Conservation (phyloP, 2,113 vertebrate genomes). For the Corythoichthys intestinalis region DNA sequence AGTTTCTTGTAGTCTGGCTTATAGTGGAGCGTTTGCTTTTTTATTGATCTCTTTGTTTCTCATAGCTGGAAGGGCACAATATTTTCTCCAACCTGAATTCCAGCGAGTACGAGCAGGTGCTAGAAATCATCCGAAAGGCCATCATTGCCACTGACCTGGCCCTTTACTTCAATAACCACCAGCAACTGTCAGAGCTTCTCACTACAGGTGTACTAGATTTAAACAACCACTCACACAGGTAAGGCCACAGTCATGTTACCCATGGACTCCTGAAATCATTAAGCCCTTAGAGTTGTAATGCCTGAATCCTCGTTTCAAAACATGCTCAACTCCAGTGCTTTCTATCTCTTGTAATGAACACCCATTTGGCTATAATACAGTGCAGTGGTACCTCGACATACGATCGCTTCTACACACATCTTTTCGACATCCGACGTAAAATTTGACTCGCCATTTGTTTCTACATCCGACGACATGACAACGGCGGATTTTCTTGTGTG, state of each 20-base stretch:
- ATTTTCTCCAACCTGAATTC: constrained; percentile 98
- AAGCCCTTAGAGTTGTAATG: background rate
- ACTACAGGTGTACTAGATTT: constrained; percentile 80
- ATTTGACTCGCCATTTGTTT: too few relatives aligned
- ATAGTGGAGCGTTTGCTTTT: constrained; percentile 79
- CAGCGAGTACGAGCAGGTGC: constrained; percentile 94
- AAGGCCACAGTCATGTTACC: constrained; percentile 25
- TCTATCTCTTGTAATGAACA: background rate
- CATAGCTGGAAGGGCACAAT: constrained; percentile 99
- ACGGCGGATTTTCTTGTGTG: too few relatives aligned
- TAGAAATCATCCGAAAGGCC: constrained; percentile 98
- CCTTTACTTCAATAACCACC: constrained; percentile 95
- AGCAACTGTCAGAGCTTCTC: constrained; percentile 88
- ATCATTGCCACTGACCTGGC: constrained; percentile 98
- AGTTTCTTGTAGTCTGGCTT: constrained; percentile 55
- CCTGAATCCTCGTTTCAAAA: background rate
- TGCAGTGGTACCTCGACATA: background rate
- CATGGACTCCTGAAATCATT: background rate
- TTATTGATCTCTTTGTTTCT: constrained; percentile 84
- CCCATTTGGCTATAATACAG: background rate
- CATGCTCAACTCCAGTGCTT: background rate
- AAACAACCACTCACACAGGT: constrained; percentile 93
- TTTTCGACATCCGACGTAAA: too few relatives aligned
- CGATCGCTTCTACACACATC: too few relatives aligned
- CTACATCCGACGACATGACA: too few relatives aligned